Evolutionary conservation across 2,888 invertebrate species (phyloP).

Genomic region (Coelogynopora nodosa): DNA sequence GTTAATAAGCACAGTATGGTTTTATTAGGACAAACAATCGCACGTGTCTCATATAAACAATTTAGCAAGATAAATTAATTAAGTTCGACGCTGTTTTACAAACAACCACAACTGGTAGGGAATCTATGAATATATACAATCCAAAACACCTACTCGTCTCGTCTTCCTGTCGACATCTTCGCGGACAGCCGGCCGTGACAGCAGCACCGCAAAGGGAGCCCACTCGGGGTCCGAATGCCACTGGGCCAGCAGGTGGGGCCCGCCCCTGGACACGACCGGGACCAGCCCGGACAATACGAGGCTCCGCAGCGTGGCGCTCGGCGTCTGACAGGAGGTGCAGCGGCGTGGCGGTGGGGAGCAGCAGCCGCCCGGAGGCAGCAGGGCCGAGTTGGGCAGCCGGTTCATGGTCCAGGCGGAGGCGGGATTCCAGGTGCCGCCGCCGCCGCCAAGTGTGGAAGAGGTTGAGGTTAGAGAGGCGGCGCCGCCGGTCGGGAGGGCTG

Average conservation of each 20-base stretch:
- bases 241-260: conserved; percentile 1
- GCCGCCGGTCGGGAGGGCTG: not conserved
- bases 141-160: not conserved
- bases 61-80: no score
- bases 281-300: not conserved
- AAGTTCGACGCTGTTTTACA: no score
- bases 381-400: not conserved
- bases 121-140: no score
- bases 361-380: not conserved
- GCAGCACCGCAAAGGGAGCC: not conserved
- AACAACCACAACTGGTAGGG: no score
- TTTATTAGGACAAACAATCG: no score
- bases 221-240: not conserved
- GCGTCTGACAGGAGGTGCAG: not conserved
- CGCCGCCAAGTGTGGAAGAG: not conserved
- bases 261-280: not conserved
- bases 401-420: not conserved
- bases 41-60: no score
- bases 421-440: not conserved
- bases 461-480: not conserved
- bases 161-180: not conserved
- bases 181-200: not conserved
- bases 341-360: not conserved
- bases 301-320: not conserved
- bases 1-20: no score